These are phyloP conservation scores for Acleris laterana DNA, from an alignment of 2,888 invertebrate genomes.

Conservation along the genomic window DNA sequence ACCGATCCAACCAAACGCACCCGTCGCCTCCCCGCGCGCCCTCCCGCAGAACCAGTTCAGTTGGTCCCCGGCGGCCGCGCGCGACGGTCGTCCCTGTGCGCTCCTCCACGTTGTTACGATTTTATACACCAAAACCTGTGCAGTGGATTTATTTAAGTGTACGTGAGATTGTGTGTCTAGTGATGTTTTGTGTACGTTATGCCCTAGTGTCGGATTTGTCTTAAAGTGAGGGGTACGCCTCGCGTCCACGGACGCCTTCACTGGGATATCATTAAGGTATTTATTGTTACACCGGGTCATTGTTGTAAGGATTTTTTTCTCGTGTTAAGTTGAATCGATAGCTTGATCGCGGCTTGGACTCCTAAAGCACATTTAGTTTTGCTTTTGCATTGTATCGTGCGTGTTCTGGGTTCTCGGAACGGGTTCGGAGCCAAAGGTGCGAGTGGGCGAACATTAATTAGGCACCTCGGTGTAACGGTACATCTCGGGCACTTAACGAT, in stretches of 20 bases:
- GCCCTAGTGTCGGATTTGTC: conserved; percentile 76
- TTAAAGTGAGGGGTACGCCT: conserved; percentile 75
- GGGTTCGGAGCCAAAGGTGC: conserved; percentile 58
- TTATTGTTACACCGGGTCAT: conserved; percentile 84
- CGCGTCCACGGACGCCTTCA: conserved; percentile 78
- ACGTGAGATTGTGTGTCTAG: conserved; percentile 78
- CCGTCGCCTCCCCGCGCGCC: conserved; percentile 57
- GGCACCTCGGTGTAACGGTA: conserved; percentile 66
- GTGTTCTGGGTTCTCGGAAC: conserved; percentile 58
- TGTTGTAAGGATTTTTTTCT: conserved; percentile 82
- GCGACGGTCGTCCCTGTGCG: conserved; percentile 67
- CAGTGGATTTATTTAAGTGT: conserved; percentile 75
- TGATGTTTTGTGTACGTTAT: conserved; percentile 75
- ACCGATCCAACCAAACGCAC: conserved; percentile 80
- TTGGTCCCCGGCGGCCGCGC: conserved; percentile 79
- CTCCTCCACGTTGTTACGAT: conserved; percentile 75
- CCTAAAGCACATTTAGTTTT: conserved; percentile 49
- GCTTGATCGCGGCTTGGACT: conserved; percentile 38
- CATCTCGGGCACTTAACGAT: conserved; percentile 62
- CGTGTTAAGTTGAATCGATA: conserved; percentile 79
- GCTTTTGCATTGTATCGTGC: conserved; percentile 79
- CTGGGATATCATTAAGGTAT: conserved; percentile 84
- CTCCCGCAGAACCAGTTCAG: conserved; percentile 79
- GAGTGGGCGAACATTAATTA: conserved; percentile 80
- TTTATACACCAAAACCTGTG: conserved; percentile 75